Conservation (phyloP, 2,888 invertebrate genomes). For the Agrotis clavis region DNA sequence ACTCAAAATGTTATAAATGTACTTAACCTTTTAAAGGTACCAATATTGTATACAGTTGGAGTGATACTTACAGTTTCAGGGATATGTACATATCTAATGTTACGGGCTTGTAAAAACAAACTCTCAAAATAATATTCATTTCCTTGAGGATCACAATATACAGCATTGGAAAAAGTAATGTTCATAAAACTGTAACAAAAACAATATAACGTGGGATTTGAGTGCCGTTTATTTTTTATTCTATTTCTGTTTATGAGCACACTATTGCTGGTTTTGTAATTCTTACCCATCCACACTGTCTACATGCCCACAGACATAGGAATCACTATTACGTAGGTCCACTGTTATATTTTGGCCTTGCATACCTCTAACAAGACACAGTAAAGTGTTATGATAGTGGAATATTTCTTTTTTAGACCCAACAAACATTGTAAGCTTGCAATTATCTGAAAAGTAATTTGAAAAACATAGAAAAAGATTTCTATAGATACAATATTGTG, state of each 20-base stretch:
- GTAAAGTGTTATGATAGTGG: slow-evolving; percentile 91
- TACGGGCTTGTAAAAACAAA: slow-evolving; percentile 92
- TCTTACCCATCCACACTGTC: slow-evolving; percentile 92
- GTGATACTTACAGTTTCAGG: slow-evolving; percentile 89
- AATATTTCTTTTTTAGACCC: slow-evolving; percentile 84
- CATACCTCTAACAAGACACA: slow-evolving; percentile 92
- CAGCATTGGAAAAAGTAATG: slow-evolving; percentile 91
- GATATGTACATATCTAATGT: slow-evolving; percentile 93
- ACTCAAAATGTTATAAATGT: slow-evolving; percentile 1
- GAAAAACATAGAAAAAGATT: not conserved
- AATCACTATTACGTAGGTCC: slow-evolving; percentile 93
- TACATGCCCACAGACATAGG: slow-evolving; percentile 92
- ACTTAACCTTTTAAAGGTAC: not conserved
- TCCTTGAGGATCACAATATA: slow-evolving; percentile 92
- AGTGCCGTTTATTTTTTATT: not conserved
- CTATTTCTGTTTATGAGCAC: not conserved
- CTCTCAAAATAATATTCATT: slow-evolving; percentile 91
- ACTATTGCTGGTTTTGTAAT: not conserved
- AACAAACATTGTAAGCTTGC: slow-evolving; percentile 71
- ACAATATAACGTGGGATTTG: not conserved
- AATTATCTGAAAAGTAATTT: slow-evolving; percentile 31
- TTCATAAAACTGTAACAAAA: slow-evolving; percentile 92
- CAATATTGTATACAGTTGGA: not conserved
- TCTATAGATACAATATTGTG: not conserved
- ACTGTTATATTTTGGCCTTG: slow-evolving; percentile 92